Evolutionary conservation across 2,797 vertebrate species (phyloP), one percentile per base, ranked within the genome.

Genomic region (Lemur catta): DNA sequence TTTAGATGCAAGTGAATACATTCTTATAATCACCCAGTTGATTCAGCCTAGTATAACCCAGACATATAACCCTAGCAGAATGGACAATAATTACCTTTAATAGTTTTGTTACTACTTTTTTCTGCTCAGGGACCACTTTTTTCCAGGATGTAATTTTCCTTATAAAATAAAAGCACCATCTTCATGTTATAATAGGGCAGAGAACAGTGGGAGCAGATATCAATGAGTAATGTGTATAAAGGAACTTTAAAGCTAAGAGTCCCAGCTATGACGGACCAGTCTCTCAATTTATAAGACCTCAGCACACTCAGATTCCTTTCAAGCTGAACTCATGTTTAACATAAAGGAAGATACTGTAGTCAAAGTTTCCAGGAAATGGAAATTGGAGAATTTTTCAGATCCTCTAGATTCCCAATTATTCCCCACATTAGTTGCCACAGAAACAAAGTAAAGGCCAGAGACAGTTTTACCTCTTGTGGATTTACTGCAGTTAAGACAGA

Each of bases 401-500:
- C 35, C 14, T 72, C 57, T 71, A 55, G 78, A 89, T 65, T 85
- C 85, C 61, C 33, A 94, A 33, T 55, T 59, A 65, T 57, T 85
- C 18, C 48, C 79, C 50, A 95, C 9, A 28, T 75, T 35, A 80
- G 30, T 78, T 30, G 48, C 43, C 72, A 96, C 4, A 78, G 84
- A 87, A 93, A 79, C 57, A 96, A 89, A 82, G 38, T 18, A 88
- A 92, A 38, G 59, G 43, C 91, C 84, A 79, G 33, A 93, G 63
- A 84, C 11, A 65, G 55, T 52, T 84, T 97, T 97, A 98, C 98
- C 98, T 98, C 94, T 87, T 97, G 93, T 52, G 97, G 96, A 91
- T 97, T 98, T 95, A 98, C 98, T 97, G 99, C 91, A 99, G 98
- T 97, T 98, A 99, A 97, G 85, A 98, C 97, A 89, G 99, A 99